Evolutionary conservation across 2,797 vertebrate species (phyloP).

Genomic region (Gouania willdenowi): DNA sequence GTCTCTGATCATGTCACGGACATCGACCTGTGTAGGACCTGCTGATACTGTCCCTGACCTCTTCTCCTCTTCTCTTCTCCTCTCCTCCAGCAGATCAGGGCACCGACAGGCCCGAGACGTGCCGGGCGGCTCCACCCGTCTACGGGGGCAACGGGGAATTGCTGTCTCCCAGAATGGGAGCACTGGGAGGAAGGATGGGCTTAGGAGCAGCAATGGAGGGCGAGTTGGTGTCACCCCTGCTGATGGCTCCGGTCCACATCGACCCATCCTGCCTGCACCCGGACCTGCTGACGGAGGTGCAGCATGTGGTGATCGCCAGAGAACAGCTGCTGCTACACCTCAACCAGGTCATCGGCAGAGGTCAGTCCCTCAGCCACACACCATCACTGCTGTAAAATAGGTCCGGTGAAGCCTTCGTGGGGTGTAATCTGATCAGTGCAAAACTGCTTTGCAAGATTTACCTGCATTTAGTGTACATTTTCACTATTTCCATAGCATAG

Average conservation of each 20-base stretch:
- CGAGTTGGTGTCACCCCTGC: conserved; percentile 87
- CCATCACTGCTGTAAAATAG: no score
- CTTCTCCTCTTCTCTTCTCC: conserved; percentile 41
- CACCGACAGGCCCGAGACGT: conserved; percentile 85
- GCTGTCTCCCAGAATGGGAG: conserved; percentile 83
- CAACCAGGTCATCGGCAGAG: conserved; percentile 94
- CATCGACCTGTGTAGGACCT: conserved; percentile 27
- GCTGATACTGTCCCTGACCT: conserved; percentile 44
- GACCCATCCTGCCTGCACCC: conserved; percentile 90
- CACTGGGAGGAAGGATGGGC: conserved; percentile 24
- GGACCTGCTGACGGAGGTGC: conserved; percentile 91
- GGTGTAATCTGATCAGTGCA: no score
- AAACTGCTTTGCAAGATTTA: no score
- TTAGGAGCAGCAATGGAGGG: conserved; percentile 74
- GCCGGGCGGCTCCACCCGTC: conserved; percentile 77
- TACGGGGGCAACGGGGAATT: conserved; percentile 82
- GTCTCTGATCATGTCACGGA: conserved; percentile 52
- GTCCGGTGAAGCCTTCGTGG: no score
- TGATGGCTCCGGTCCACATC: conserved; percentile 87
- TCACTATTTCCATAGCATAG: no score
- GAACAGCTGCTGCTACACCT: conserved; percentile 91
- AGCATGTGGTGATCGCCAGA: conserved; percentile 91
- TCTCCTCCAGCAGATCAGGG: conserved; percentile 84
- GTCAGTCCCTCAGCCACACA: conserved; percentile 50
- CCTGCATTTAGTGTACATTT: no score